Evolutionary conservation across 2,888 invertebrate species (phyloP), one percentile per base, ranked within the genome.

Genomic region (Papilio demoleus): DNA sequence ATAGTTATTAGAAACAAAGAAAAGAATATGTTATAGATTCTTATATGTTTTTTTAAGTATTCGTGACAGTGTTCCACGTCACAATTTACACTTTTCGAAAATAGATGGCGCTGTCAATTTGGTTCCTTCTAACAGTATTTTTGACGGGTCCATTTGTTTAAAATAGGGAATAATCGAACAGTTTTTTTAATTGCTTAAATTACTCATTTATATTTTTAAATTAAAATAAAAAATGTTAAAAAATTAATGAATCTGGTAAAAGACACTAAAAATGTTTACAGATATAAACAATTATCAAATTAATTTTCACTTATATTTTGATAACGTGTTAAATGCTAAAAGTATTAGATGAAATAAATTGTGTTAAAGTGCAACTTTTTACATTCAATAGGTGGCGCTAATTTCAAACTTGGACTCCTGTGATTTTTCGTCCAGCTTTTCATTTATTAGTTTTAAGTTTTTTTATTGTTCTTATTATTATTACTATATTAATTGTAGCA

Each of bases 11-110:
- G 14, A 11, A 27, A 24, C 11, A 14, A 50, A 53, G n/a, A 53
- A 53, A 27, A 53, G 27, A 53, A 27, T n/a, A 24, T 2, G 27
- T n/a, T 22, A 45, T 24, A 14, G n/a, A 14, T 50, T 50, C 27
- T 8, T 53, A 27, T 4, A 11, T 27, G 27, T 27, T 42, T 24
- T 36, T 47, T 12, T 34, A 4, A 31, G 40, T 40, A 42, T 6
- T 47, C 34, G 6, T 36, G 19, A 67, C 58, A 63, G 45, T 63
- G 68, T 68, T 68, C 68, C 47, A 68, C 27, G 42, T 68, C 27
- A 59, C 45, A 68, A 14, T 56, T 63, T 59, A 45, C 36, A 27
- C n/a, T 53, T 53, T 12, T 53, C 8, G n/a, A 8, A 2, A 24
- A 53, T 27, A 53, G 53, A 53, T 53, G 53, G 53, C 53, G 14